Evolutionary conservation across 2,888 invertebrate species (phyloP).

Genomic region (Tyria jacobaeae): DNA sequence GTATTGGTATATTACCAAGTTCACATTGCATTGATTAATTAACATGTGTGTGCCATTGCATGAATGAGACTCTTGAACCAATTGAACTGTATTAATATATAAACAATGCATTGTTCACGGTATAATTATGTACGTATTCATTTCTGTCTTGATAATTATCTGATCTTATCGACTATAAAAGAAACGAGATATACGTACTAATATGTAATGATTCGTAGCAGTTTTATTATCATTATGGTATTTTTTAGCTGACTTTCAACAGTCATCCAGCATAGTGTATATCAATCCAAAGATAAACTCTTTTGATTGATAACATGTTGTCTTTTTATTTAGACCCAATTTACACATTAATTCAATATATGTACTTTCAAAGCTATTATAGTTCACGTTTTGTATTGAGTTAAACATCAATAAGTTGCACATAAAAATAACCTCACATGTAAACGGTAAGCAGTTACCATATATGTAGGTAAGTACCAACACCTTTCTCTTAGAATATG

Average conservation of each 20-base stretch:
- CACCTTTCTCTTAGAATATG: no score
- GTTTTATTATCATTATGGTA: neutral
- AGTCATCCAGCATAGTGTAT: no score
- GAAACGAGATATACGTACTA: neutral
- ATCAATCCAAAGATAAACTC: no score
- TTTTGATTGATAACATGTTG: no score
- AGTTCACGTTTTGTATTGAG: no score
- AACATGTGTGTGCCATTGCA: conserved; percentile 3
- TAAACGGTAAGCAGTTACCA: no score
- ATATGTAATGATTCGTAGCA: neutral
- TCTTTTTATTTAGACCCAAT: no score
- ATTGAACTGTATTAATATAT: conserved; percentile 13
- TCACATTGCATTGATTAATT: conserved; percentile 8
- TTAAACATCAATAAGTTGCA: no score
- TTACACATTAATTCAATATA: no score
- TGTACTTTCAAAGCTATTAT: no score
- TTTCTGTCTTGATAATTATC: conserved; percentile 4
- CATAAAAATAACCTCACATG: no score
- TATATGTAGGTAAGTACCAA: no score
- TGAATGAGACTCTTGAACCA: conserved; percentile 11
- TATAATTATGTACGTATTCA: conserved; percentile 7
- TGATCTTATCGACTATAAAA: neutral
- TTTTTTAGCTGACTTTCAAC: neutral
- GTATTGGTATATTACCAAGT: conserved; percentile 1
- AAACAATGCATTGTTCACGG: conserved; percentile 4